These are phyloP conservation scores for Drosophila sproati DNA, from an alignment of 1,140 invertebrate species.

Conservation along the genomic window DNA sequence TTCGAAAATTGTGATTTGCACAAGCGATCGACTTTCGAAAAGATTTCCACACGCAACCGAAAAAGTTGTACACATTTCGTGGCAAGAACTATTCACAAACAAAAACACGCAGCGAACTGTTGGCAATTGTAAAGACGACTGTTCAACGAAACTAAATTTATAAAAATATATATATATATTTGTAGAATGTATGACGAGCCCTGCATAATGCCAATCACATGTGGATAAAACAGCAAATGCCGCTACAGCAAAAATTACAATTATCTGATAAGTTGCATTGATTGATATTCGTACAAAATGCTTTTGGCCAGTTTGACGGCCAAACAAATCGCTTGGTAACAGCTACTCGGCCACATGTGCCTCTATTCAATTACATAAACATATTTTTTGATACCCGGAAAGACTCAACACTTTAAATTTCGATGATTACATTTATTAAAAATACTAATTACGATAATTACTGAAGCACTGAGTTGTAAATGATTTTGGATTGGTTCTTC, in stretches of 20 bases:
- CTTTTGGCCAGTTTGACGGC: neutral
- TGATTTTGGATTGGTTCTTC: no score
- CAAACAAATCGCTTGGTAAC: slow-evolving; percentile 14
- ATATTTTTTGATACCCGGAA: no score
- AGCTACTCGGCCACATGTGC: slow-evolving; percentile 2
- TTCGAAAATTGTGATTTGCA: slow-evolving; percentile 3
- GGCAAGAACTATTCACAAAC: slow-evolving; percentile 17
- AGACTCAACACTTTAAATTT: neutral
- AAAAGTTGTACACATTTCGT: slow-evolving; percentile 68
- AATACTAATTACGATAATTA: no score
- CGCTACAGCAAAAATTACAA: slow-evolving; percentile 8
- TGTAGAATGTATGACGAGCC: neutral
- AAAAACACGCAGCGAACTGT: slow-evolving; percentile 15
- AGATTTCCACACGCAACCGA: slow-evolving; percentile 35
- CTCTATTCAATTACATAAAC: neutral
- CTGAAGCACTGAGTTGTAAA: no score
- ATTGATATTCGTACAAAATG: slow-evolving; percentile 23
- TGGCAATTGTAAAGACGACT: slow-evolving; percentile 46
- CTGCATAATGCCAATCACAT: slow-evolving; percentile 11
- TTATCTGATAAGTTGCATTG: slow-evolving; percentile 21
- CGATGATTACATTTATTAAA: neutral
- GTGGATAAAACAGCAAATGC: neutral
- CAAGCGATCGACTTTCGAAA: slow-evolving; percentile 12
- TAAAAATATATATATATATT: neutral
- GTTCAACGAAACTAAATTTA: neutral